phyloP scores from a whole-genome alignment of 2,888 invertebrate species.

The Ophion slaviceki region DNA sequence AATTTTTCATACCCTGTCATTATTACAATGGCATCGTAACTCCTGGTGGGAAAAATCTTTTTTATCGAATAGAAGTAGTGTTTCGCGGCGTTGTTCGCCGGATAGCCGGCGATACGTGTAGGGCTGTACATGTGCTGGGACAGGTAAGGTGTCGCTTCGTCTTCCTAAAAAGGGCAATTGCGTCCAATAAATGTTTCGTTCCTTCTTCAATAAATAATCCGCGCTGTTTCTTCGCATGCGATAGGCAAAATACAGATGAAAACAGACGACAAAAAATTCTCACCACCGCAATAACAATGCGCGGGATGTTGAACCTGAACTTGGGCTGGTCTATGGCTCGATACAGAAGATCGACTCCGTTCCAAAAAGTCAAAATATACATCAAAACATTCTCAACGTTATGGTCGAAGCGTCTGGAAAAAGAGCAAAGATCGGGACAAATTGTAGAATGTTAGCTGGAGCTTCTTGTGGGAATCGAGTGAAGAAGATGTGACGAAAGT shows the following conservation, averaged over 20 bases:
- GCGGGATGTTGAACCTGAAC: constrained; percentile 47
- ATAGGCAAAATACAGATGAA: not conserved
- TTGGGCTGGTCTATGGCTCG: constrained; percentile 48
- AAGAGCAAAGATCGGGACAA: not conserved
- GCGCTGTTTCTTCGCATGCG: not conserved
- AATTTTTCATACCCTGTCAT: constrained; percentile 14
- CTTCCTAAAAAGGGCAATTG: constrained; percentile 11
- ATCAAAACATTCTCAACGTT: constrained; percentile 12
- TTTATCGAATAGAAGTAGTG: constrained; percentile 19
- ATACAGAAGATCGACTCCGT: constrained; percentile 14
- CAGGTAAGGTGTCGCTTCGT: constrained; percentile 18
- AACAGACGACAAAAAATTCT: not conserved
- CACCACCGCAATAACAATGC: constrained; percentile 15
- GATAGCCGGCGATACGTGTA: not conserved
- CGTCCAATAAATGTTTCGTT: not conserved
- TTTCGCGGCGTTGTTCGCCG: not conserved
- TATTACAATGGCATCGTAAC: constrained; percentile 30
- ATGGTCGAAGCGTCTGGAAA: constrained; percentile 4
- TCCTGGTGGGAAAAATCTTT: constrained; percentile 19
- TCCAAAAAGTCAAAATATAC: constrained; percentile 22
- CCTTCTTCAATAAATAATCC: not conserved
- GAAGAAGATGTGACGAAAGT: too few species aligned
- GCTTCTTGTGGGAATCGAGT: too few species aligned
- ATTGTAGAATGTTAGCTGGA: not conserved
- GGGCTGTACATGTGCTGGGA: not conserved